Percentiles rank a stretch among this genome's conserved stretches.
These are phyloP conservation scores for Rhinolophus sinicus DNA, from an alignment of 2,113 vertebrate genomes.

Conservation along the genomic window DNA sequence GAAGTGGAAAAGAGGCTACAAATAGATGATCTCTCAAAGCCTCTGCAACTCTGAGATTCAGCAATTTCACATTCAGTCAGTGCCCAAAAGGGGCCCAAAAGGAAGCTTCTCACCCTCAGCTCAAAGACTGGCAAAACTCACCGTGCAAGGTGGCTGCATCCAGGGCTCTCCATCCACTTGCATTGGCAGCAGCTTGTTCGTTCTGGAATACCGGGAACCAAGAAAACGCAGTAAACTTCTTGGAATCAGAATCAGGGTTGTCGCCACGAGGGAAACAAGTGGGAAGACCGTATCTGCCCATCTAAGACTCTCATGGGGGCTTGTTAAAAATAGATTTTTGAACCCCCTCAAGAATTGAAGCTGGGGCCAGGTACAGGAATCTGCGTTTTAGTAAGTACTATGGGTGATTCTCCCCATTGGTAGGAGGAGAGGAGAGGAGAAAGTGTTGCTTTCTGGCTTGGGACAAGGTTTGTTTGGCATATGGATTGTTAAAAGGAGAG, in stretches of 20 bases:
- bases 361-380: neutral
- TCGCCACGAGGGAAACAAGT: neutral
- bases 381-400: neutral
- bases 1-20: neutral
- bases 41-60: neutral
- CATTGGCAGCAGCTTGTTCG: slow-evolving; percentile 95
- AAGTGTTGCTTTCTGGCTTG: neutral
- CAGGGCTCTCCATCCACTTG: slow-evolving; percentile 98
- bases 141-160: slow-evolving; percentile 96
- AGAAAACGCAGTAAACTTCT: slow-evolving; percentile 37
- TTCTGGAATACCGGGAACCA: slow-evolving; percentile 85
- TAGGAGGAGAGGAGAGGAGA: neutral
- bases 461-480: neutral
- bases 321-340: neutral
- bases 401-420: neutral
- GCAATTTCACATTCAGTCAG: neutral
- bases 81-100: neutral
- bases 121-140: slow-evolving; percentile 82
- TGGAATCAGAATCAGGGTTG: neutral
- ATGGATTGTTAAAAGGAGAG: neutral
- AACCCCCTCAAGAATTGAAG: neutral
- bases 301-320: neutral
- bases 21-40: neutral
- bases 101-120: neutral
- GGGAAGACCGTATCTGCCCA: neutral